Evolutionary conservation across 2,797 vertebrate genomes (phyloP), one percentile per base, ranked within the genome.

Genomic region (Liparis tanakae): DNA sequence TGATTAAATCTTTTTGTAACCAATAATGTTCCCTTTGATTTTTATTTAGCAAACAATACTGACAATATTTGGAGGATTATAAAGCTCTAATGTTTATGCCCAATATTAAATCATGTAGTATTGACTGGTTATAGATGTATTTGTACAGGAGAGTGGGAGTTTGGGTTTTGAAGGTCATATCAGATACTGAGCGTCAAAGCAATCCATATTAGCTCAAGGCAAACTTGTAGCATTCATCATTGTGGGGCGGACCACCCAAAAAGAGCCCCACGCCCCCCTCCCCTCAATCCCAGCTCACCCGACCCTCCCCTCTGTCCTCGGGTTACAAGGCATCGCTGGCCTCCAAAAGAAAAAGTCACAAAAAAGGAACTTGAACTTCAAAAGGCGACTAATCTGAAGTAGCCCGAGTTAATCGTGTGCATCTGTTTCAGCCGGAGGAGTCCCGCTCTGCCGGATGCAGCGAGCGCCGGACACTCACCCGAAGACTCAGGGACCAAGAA

Each of bases 311-410:
- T 57, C 67, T 15, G 73, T 88, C 88, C 88, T 92, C 86, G 3
- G 55, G 76, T 93, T 92, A 90, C 92, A 88, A 76, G 66, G 82
- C 85, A 84, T 79, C 60, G 37, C 83, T 71, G 70, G 71, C 76
- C 86, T 87, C 84, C 70, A 83, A 89, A 89, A 76, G 89, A 90
- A 91, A 92, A 91, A 90, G 91, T 91, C 89, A 87, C 90, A 84
- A 88, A 86, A 89, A 90, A 82, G 83, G 85, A 91, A 89, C 90
- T 90, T 90, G 89, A 90, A 92, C 93, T 94, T 94, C 92, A 93
- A 93, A 92, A 85, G 76, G 78, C 9, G 72, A 71, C 87, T 91
- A 90, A 93, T 94, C 86, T 90, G 85, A 88, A 86, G 88, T 90
- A 86, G 90, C 81, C 83, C 0, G 81, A 88, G 89, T 87, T 93